Percentiles rank a stretch among this genome's conserved stretches.
These are phyloP conservation scores for Calameuta pallipes DNA, from an alignment of 2,888 invertebrate genomes.

Conservation along the genomic window DNA sequence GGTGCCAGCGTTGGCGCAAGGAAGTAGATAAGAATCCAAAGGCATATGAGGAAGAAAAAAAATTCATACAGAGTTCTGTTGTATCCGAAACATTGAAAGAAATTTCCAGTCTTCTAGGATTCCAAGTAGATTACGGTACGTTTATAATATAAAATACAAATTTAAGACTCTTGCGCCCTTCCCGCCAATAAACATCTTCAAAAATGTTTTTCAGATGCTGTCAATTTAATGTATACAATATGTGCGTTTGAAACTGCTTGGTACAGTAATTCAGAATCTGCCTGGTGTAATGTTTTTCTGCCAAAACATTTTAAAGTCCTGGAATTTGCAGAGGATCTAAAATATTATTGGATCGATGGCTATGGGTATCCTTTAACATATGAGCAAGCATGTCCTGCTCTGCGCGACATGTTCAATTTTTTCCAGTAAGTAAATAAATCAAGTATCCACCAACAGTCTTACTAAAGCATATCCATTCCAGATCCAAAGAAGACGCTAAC, in stretches of 20 bases:
- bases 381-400: constrained; percentile 80
- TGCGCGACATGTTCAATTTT: constrained; percentile 77
- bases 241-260: constrained; percentile 90
- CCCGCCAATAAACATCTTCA: constrained; percentile 6
- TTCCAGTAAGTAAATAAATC: constrained; percentile 71
- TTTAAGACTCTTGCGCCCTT: neutral
- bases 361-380: constrained; percentile 81
- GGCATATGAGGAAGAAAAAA: constrained; percentile 70
- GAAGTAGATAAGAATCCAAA: constrained; percentile 77
- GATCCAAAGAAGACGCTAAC: constrained; percentile 55
- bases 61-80: constrained; percentile 69
- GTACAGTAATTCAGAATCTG: constrained; percentile 73
- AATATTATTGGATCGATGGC: constrained; percentile 86
- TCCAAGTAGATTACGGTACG: constrained; percentile 65
- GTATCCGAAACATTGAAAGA: constrained; percentile 71
- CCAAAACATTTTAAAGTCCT: constrained; percentile 72
- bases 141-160: neutral
- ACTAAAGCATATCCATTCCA: constrained; percentile 21
- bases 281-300: constrained; percentile 84
- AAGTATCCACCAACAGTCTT: neutral
- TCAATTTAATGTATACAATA: constrained; percentile 76
- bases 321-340: constrained; percentile 82
- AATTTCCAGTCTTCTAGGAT: constrained; percentile 73
- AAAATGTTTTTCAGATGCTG: constrained; percentile 68
- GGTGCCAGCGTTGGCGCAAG: constrained; percentile 77